Conservation (phyloP, 2,113 vertebrate genomes). For the Ginglymostoma cirratum region DNA sequence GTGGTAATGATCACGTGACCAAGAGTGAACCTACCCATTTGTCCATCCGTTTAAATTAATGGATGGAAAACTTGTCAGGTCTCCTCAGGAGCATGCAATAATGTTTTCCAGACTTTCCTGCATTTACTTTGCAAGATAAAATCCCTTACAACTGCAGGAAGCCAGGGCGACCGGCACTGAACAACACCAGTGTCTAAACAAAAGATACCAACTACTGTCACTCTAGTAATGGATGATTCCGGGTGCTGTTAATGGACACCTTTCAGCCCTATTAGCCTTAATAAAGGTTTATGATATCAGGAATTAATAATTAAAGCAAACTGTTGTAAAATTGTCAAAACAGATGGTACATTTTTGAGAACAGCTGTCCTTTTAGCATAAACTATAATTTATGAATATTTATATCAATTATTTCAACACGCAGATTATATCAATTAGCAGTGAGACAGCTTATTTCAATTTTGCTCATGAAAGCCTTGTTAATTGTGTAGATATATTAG, state of each 20-base stretch:
- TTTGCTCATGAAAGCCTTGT: slow-evolving; percentile 29
- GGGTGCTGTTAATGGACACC: slow-evolving; percentile 51
- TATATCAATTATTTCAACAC: slow-evolving; percentile 36
- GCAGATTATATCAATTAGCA: slow-evolving; percentile 34
- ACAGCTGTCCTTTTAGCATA: slow-evolving; percentile 33
- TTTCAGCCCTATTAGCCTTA: slow-evolving; percentile 71
- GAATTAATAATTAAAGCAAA: slow-evolving; percentile 67
- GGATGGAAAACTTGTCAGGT: not conserved
- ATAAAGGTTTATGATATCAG: slow-evolving; percentile 73
- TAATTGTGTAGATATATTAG: slow-evolving; percentile 13
- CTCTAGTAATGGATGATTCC: not conserved
- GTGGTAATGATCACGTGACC: not conserved
- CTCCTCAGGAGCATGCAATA: not conserved
- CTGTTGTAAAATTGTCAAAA: slow-evolving; percentile 47
- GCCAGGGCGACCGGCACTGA: not conserved
- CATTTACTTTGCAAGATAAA: not conserved
- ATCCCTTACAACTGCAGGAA: not conserved
- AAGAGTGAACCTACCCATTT: not conserved
- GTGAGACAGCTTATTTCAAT: slow-evolving; percentile 30
- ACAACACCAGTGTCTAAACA: not conserved
- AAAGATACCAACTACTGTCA: not conserved
- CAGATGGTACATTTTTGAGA: slow-evolving; percentile 29
- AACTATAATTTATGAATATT: slow-evolving; percentile 35
- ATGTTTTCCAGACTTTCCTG: not conserved
- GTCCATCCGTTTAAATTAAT: not conserved